Base-by-base conservation (phyloP, 2,113 vertebrate species). In the Zosterops hypoxanthus region DNA sequence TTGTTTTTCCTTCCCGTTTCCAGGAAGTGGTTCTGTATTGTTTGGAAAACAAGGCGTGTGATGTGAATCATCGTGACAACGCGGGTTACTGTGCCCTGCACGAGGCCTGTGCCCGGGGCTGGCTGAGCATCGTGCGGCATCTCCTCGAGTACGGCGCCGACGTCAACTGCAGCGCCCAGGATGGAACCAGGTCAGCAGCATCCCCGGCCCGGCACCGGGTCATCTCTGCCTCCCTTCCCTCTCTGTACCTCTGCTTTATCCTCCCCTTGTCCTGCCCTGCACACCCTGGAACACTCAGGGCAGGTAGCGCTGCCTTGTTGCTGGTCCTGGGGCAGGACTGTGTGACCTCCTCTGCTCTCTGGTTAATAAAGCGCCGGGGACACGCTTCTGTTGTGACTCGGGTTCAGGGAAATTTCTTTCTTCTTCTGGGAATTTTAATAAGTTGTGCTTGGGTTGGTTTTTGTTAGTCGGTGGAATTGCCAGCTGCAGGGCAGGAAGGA, bases 21-120 rank as follows among this genome's bases (percentile, higher is more conserved):
- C 97, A 99, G 99, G 99, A 99, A 96, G 99, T 99, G 90, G 99
- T 99, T 95, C 97, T 99, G 57, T 99, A 99, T 92, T 99, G 99
- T 96, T 95, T 99, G 97, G 99, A 99, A 95, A 99, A 97, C 92
- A 98, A 98, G 93, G 97, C 99, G 76, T 99, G 99, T 52, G 99
- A 99, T 12, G 98, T 99, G 61, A 99, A 99, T 96, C 99, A 99
- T 92, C 98, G 98, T 41, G 99, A 99, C 97, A 98, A 99, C 17
- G 99, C 99, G 1, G 99, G 99, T 29, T 99, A 99, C 97, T 99
- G 99, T 53, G 99, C 99, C 28, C 98, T 99, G 79, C 99, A 99
- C 2, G 99, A 99, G 82, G 99, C 99, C 70, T 99, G 99, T 86
- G 99, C 99, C 17, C 97, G 98, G 23, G 99, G 99, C 88, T 99